These are phyloP conservation scores for Aphelocoma coerulescens DNA, from an alignment of 2,113 vertebrate genomes.

Conservation along the genomic window DNA sequence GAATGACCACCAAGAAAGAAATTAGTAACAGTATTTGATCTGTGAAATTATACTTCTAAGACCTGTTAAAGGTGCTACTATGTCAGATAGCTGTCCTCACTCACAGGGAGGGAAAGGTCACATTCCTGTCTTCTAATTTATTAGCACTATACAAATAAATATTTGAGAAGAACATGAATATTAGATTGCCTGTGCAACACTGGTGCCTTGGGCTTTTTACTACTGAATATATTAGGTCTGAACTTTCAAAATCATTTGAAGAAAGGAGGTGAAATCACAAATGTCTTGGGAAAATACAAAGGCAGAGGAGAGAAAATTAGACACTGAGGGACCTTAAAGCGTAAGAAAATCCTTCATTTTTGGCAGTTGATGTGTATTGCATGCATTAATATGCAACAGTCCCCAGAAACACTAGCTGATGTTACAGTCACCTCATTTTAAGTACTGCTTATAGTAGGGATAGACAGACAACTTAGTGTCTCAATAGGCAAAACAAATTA, in stretches of 20 bases:
- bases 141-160: slow-evolving; percentile 60
- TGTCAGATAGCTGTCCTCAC: not conserved
- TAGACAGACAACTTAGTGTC: not conserved
- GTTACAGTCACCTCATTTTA: slow-evolving; percentile 38
- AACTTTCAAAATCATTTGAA: slow-evolving; percentile 3
- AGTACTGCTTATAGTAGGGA: slow-evolving; percentile 16
- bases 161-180: slow-evolving; percentile 61
- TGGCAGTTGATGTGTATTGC: not conserved
- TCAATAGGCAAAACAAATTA: slow-evolving; percentile 57
- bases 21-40: not conserved
- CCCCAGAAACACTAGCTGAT: slow-evolving; percentile 13
- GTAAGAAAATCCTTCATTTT: slow-evolving; percentile 23
- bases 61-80: not conserved
- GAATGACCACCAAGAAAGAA: not conserved
- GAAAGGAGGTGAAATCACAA: slow-evolving; percentile 9
- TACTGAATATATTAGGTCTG: slow-evolving; percentile 3
- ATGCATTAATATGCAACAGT: not conserved
- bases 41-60: not conserved
- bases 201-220: slow-evolving; percentile 31
- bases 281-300: not conserved
- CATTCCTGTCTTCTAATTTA: slow-evolving; percentile 41
- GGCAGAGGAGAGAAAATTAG: not conserved
- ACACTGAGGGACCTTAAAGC: not conserved
- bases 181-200: slow-evolving; percentile 19
- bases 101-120: slow-evolving; percentile 28